Percentiles rank a stretch among this genome's conserved stretches.
Conservation (phyloP, 2,888 invertebrate species). For the Dascillus cervinus region DNA sequence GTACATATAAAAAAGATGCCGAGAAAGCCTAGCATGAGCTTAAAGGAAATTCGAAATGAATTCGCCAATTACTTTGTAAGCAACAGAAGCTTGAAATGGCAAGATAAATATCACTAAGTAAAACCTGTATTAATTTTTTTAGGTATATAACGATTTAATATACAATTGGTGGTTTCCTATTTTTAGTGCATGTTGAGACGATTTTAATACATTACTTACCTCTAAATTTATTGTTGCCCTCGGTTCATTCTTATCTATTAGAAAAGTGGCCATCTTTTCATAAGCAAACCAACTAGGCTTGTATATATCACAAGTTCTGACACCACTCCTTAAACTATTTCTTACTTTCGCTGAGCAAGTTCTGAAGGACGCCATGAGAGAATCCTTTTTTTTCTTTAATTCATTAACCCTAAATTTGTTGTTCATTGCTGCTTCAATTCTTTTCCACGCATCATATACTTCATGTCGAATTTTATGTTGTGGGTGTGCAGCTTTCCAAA, state of each 20-base stretch:
- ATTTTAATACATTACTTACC: conserved; percentile 2
- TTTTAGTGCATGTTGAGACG: neutral
- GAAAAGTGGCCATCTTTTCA: conserved; percentile 13
- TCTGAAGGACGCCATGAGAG: conserved; percentile 44
- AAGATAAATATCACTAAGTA: conserved; percentile 10
- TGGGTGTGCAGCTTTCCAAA: conserved; percentile 44
- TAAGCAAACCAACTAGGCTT: conserved; percentile 17
- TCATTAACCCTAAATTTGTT: conserved; percentile 36
- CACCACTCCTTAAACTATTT: conserved; percentile 5
- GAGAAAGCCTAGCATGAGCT: conserved; percentile 9
- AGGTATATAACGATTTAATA: no score
- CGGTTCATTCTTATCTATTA: conserved; percentile 12
- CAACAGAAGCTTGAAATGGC: conserved; percentile 9
- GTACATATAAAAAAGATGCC: conserved; percentile 7
- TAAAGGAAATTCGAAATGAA: conserved; percentile 8
- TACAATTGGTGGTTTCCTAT: no score
- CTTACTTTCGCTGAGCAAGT: conserved; percentile 37
- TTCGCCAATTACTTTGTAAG: conserved; percentile 11
- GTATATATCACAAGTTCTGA: conserved; percentile 5
- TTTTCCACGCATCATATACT: conserved; percentile 41
- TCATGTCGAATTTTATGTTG: conserved; percentile 39
- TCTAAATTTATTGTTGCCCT: conserved; percentile 6
- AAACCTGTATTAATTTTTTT: no score
- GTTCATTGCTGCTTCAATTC: conserved; percentile 38
- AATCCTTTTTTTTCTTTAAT: conserved; percentile 44